These are phyloP conservation scores for Caenorhabditis inopinata DNA, from an alignment of 1,140 invertebrate genomes.

Conservation along the genomic window DNA sequence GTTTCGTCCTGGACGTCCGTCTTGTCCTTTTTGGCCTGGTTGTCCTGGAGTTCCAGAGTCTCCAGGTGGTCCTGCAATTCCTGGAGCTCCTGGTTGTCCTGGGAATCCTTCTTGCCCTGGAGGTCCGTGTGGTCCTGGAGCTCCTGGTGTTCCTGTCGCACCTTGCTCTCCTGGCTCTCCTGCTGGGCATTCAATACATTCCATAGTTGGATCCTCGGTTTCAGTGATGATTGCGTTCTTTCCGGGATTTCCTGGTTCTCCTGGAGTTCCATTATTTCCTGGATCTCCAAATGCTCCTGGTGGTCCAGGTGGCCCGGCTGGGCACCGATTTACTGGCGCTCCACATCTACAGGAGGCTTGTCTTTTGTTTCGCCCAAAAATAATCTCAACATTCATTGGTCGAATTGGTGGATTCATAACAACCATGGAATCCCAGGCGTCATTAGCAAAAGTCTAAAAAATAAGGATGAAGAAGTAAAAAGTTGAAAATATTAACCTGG, in stretches of 20 bases:
- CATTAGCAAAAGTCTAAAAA: conserved; percentile 44
- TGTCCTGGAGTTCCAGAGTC: conserved; percentile 44
- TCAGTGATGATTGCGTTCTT: background rate
- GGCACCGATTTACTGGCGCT: conserved; percentile 33
- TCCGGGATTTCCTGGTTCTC: conserved; percentile 32
- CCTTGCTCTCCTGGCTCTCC: too few species aligned
- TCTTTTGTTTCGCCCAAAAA: conserved; percentile 48
- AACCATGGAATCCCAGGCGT: conserved; percentile 46
- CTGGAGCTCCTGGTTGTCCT: conserved; percentile 43
- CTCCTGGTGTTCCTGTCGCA: too few species aligned
- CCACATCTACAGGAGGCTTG: conserved; percentile 38
- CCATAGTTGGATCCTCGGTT: background rate
- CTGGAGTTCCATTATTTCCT: conserved; percentile 39
- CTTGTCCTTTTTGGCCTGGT: conserved; percentile 40
- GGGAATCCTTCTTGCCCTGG: conserved; percentile 38
- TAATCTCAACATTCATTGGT: background rate
- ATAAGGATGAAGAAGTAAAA: too few species aligned
- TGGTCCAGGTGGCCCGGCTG: conserved; percentile 46
- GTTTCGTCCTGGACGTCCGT: conserved; percentile 40
- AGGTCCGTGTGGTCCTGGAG: conserved; percentile 36
- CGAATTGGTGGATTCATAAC: background rate
- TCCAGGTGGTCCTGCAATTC: conserved; percentile 38
- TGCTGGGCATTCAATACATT: conserved; percentile 44
- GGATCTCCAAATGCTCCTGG: conserved; percentile 35
- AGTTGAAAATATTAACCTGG: conserved; percentile 26